Percentiles rank a stretch among this genome's conserved stretches.
phyloP scores from a whole-genome alignment of 2,797 vertebrate genomes.

The Mormyrops attenuatus region DNA sequence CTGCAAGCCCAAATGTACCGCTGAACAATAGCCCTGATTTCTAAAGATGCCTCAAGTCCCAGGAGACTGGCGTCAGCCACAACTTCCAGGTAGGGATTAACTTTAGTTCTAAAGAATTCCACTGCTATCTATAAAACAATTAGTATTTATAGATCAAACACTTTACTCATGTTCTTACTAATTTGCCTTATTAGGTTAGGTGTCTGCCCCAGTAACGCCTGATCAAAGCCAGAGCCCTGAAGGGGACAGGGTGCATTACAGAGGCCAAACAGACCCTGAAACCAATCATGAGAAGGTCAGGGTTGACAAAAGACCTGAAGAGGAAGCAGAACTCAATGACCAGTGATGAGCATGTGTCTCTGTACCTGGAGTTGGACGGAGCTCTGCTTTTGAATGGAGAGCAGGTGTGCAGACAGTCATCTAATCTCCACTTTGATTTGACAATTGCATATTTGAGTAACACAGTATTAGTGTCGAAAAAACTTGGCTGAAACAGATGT shows the following conservation, averaged over 20 bases:
- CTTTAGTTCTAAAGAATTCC: background rate
- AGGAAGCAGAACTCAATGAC: slow-evolving; percentile 34
- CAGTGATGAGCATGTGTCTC: slow-evolving; percentile 49
- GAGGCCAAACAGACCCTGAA: slow-evolving; percentile 59
- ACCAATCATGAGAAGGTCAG: slow-evolving; percentile 50
- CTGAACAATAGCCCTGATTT: slow-evolving; percentile 47
- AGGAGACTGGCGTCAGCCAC: slow-evolving; percentile 62
- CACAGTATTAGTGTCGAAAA: background rate
- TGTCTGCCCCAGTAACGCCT: slow-evolving; percentile 62
- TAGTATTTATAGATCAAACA: background rate
- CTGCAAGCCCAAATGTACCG: slow-evolving; percentile 61
- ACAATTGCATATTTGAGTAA: background rate
- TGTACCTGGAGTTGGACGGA: slow-evolving; percentile 59
- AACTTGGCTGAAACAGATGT: background rate
- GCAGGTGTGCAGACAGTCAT: slow-evolving; percentile 50
- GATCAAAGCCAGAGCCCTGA: slow-evolving; percentile 59
- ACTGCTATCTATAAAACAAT: background rate
- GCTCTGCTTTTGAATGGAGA: slow-evolving; percentile 61
- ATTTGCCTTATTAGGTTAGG: slow-evolving; percentile 47
- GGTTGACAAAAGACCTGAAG: slow-evolving; percentile 36
- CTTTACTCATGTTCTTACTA: background rate
- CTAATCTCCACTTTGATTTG: background rate
- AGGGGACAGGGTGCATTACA: slow-evolving; percentile 49
- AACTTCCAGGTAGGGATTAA: slow-evolving; percentile 57
- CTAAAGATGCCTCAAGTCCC: slow-evolving; percentile 53